phyloP scores from a whole-genome alignment of 1,140 invertebrate species.

The Leptopilina boulardi region DNA sequence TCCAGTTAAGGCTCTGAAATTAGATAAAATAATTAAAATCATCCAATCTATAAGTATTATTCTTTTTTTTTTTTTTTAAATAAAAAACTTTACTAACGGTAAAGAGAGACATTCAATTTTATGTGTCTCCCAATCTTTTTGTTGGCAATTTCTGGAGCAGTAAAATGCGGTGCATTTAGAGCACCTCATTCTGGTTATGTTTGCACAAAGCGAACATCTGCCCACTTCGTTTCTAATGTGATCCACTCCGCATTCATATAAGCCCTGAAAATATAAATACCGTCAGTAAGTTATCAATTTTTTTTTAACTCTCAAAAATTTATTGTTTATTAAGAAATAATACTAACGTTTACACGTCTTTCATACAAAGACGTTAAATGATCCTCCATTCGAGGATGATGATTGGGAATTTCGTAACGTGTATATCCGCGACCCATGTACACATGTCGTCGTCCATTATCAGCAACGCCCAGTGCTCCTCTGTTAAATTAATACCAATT shows the following conservation, averaged over 20 bases:
- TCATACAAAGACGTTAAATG: conserved; percentile 58
- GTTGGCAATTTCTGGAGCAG: conserved; percentile 64
- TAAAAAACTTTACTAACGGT: conserved; percentile 53
- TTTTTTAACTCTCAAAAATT: background rate
- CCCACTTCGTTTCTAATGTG: conserved; percentile 44
- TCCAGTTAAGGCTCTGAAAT: conserved; percentile 10
- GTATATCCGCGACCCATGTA: conserved; percentile 66
- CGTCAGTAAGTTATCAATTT: conserved; percentile 33
- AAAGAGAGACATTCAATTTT: conserved; percentile 60
- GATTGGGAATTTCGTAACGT: conserved; percentile 61
- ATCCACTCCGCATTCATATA: conserved; percentile 62
- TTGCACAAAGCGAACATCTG: conserved; percentile 59
- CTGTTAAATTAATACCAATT: conserved; percentile 51
- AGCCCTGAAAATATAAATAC: conserved; percentile 45
- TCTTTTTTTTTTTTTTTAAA: conserved; percentile 18
- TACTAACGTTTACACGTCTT: conserved; percentile 56
- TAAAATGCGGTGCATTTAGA: conserved; percentile 62
- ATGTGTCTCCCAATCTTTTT: conserved; percentile 64
- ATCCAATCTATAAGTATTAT: conserved; percentile 9
- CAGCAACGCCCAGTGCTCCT: conserved; percentile 54
- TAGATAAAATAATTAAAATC: conserved; percentile 23
- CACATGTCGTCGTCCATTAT: conserved; percentile 64
- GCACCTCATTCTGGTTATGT: conserved; percentile 57
- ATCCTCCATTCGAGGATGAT: conserved; percentile 47
- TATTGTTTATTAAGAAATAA: background rate